Percentiles rank a stretch among this genome's conserved stretches.
Evolutionary conservation across 2,888 invertebrate species (phyloP).

Genomic region (Chrysodeixis includens): DNA sequence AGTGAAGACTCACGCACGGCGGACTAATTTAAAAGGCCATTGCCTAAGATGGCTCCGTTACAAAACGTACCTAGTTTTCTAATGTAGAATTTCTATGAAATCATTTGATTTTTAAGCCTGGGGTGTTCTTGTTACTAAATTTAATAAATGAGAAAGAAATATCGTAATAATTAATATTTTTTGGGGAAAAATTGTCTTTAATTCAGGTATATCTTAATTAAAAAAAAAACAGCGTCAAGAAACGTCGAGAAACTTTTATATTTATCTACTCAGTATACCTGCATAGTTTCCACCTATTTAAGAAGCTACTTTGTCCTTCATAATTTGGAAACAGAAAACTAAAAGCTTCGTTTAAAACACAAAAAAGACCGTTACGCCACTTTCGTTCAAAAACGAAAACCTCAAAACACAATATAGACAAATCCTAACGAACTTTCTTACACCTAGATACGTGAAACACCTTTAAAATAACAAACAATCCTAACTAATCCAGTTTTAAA

Average conservation of each 20-base stretch:
- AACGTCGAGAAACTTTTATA: too few species aligned
- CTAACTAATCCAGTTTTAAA: constrained; percentile 46
- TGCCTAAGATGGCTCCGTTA: constrained; percentile 73
- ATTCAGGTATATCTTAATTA: too few species aligned
- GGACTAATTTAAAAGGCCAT: constrained; percentile 80
- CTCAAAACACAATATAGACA: not conserved
- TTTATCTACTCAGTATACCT: too few species aligned
- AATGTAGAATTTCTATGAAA: too few species aligned
- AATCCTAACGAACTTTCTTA: not conserved
- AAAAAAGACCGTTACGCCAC: not conserved
- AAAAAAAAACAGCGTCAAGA: too few species aligned
- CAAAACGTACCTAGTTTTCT: constrained; percentile 28
- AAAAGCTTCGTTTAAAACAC: not conserved
- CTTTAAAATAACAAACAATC: constrained; percentile 41
- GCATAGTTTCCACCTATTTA: too few species aligned
- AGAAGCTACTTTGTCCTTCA: too few species aligned
- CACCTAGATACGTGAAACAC: not conserved
- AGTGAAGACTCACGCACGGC: constrained; percentile 81
- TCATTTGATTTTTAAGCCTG: too few species aligned
- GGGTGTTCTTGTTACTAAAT: too few species aligned
- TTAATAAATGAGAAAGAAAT: not conserved
- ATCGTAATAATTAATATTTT: not conserved
- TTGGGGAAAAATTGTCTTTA: too few species aligned
- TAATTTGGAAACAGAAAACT: too few species aligned
- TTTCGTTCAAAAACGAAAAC: not conserved